Base-by-base conservation (phyloP, 2,797 vertebrate species). In the Enteromius radiatus region DNA sequence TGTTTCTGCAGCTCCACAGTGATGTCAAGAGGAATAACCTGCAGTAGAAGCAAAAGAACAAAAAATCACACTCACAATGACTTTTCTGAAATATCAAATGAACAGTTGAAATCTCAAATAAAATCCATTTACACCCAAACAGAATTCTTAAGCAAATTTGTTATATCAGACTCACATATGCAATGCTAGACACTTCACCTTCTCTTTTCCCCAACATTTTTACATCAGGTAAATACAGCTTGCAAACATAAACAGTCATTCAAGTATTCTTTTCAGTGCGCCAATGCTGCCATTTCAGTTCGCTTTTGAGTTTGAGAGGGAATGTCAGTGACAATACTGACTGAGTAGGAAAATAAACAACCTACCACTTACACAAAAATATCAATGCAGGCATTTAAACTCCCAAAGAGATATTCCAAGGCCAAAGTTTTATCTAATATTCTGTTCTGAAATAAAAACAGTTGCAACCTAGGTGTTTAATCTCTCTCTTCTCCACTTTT, bases 11-110 rank as follows among this genome's bases (percentile, higher is more conserved):
- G 93, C 77, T 99, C 98, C 93, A 96, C 95, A 2, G 98, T 99
- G 92, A 99, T 99, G 86, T 99, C 98, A 88, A 99, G 91, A n/a
- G 97, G 96, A 90, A 99, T 99, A 84, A 99, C 96, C 98, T 99
- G 91, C 21, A 92, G 87, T 88, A 71, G 36, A 80, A 41, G 4
- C 31, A 49, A 14, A 49, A 26, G 36, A 41, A 0, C 41, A 71
- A 81, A 0, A 36, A 38, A 9, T 69, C 17, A 63, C 36, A 76
- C 28, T 15, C 43, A 78, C 8, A 38, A 21, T 10, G 17, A 71
- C 45, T 26, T n/a, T 17, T 21, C 4, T 43, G 21, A 63, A 56
- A 19, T 33, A 33, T 52, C 12, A 52, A 33, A 23, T 64, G 19
- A 78, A 52, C 41, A 84, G 65, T 61, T 61, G 56, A 61, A 26